Percentiles rank a stretch among this genome's conserved stretches.
These are phyloP conservation scores for Trematomus bernacchii DNA, from an alignment of 2,797 vertebrate species.

Conservation along the genomic window DNA sequence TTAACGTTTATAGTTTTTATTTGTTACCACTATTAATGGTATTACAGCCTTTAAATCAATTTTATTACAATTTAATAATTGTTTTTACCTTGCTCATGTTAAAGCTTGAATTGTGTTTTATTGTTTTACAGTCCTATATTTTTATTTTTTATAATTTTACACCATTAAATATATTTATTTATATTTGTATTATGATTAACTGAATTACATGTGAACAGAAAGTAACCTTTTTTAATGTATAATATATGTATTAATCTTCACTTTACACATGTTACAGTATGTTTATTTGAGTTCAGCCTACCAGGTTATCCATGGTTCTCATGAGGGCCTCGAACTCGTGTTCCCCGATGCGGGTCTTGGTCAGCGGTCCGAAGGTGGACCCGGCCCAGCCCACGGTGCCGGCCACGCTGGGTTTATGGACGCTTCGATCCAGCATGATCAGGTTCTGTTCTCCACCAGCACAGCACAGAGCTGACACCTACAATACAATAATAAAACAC, in stretches of 20 bases:
- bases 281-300: constrained; percentile 66
- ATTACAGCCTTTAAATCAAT: too few species aligned
- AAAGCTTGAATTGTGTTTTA: too few species aligned
- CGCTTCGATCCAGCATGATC: constrained; percentile 90
- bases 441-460: constrained; percentile 92
- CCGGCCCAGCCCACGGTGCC: constrained; percentile 94
- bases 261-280: background rate
- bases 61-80: too few species aligned
- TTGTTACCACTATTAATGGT: too few species aligned
- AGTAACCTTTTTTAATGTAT: too few species aligned
- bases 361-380: constrained; percentile 95
- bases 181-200: too few species aligned
- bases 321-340: constrained; percentile 98
- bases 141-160: too few species aligned
- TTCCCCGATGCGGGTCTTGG: constrained; percentile 94
- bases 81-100: too few species aligned
- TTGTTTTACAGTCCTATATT: too few species aligned
- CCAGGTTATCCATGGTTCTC: constrained; percentile 98
- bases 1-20: too few species aligned
- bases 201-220: background rate
- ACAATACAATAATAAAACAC: too few species aligned
- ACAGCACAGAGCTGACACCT: constrained; percentile 90
- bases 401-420: constrained; percentile 86
- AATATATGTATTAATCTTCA: background rate
- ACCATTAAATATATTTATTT: too few species aligned